Conservation (phyloP, 2,888 invertebrate species). For the Tipula unca region DNA sequence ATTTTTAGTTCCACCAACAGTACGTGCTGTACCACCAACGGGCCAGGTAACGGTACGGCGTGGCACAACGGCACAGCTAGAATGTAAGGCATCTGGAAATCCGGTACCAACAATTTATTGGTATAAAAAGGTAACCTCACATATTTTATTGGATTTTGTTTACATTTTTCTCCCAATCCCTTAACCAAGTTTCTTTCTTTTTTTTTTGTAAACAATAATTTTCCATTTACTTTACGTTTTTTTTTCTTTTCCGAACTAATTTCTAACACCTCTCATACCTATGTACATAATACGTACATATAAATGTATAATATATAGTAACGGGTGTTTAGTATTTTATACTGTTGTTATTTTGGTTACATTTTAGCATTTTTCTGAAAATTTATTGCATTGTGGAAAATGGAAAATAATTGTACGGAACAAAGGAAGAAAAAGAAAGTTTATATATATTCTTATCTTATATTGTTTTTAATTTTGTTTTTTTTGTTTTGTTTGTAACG, state of each 20-base stretch:
- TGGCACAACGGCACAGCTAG: conserved; percentile 58
- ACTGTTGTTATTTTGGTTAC: background rate
- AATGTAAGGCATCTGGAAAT: conserved; percentile 63
- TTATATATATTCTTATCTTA: background rate
- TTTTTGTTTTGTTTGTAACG: background rate
- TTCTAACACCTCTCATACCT: background rate
- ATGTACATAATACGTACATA: background rate
- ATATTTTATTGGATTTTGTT: background rate
- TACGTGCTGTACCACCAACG: conserved; percentile 55
- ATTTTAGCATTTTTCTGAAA: background rate
- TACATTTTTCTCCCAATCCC: background rate
- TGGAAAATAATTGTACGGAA: background rate
- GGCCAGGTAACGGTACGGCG: conserved; percentile 59
- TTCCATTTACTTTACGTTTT: background rate
- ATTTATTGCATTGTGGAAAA: background rate
- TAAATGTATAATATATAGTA: background rate
- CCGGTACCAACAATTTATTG: conserved; percentile 63
- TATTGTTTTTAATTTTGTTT: background rate
- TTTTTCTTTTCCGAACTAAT: background rate
- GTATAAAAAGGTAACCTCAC: conserved; percentile 50
- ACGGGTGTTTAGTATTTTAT: background rate
- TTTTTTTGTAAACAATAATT: background rate
- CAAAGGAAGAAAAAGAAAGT: background rate
- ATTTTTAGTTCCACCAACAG: conserved; percentile 53
- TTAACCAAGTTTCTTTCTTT: background rate